Evolutionary conservation across 2,888 invertebrate species (phyloP).

Genomic region (Lymantria monacha): DNA sequence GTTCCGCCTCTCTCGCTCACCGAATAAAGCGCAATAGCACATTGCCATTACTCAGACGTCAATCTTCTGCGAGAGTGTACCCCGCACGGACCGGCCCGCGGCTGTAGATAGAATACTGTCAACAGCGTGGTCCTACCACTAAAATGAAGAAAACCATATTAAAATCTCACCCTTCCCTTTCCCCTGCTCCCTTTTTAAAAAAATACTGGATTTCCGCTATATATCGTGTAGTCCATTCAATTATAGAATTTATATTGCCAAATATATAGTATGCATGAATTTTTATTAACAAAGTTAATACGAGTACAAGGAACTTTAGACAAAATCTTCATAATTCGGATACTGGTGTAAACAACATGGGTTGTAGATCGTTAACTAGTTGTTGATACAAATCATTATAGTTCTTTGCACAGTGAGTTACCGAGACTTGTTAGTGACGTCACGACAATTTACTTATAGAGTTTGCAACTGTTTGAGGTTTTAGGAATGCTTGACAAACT

Average conservation of each 20-base stretch:
- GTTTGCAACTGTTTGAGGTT: not conserved
- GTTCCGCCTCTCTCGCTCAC: no score
- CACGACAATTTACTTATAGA: not conserved
- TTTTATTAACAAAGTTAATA: not conserved
- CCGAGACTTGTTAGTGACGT: not conserved
- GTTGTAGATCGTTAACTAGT: not conserved
- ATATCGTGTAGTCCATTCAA: no score
- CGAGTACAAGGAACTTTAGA: not conserved
- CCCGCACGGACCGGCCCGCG: no score
- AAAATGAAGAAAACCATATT: no score
- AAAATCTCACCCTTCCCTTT: no score
- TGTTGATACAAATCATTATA: not conserved
- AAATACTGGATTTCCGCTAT: no score
- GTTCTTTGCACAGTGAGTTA: not conserved
- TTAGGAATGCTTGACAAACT: not conserved
- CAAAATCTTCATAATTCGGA: not conserved
- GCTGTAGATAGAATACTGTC: no score
- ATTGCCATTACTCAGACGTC: no score
- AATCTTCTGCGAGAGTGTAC: no score
- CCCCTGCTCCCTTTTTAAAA: no score
- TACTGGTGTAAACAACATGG: not conserved
- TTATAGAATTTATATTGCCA: not conserved
- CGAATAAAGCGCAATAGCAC: no score
- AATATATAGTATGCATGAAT: not conserved
- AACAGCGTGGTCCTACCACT: no score